Base-by-base conservation (phyloP, 2,888 invertebrate species). In the Hetaerina titia region DNA sequence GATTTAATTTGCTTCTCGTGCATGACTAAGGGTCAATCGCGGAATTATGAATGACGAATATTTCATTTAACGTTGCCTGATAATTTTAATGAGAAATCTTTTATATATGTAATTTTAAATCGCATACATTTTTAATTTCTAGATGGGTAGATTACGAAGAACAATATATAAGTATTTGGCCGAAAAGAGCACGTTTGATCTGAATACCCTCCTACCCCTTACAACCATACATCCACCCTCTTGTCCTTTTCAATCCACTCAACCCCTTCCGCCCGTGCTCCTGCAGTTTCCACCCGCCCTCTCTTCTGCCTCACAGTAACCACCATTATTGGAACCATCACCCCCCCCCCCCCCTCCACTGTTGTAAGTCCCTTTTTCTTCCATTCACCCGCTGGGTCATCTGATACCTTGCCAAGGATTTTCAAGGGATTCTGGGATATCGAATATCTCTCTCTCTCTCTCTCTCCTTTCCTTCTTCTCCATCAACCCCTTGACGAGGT, bases 361-460 rank as follows among this genome's bases (percentile, higher is more conserved):
- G 90, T 90, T 90, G 22, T 31, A 64, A 31, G 63, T 81, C 90
- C 64, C 90, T 90, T 90, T 64, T 64, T 90, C 89, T 57, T 89
- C n/a, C 89, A 90, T 64, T 90, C 45, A 45, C 45, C 45, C 31
- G 64, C 64, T 25, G 64, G 22, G 92, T 92, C 69, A 92, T 60
- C 45, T 57, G 69, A 92, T 69, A 92, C 92, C 69, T 92, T 74
- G 69, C 69, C 69, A 56, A 92, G 92, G 92, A 92, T 69, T 92
- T 92, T 92, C 92, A 92, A 56, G 57, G 69, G 92, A 69, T 92
- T 92, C 69, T 2, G 69, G 56, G 31, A 22, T 92, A 92, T 92
- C 92, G 69, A 56, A 92, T 92, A 22, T 69, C 90, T 60, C 60
- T 63, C 57, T 57, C 31, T 5, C 5, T 58, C 90, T 90, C 90